phyloP scores from a whole-genome alignment of 2,888 invertebrate genomes.

The Drosophila merina region DNA sequence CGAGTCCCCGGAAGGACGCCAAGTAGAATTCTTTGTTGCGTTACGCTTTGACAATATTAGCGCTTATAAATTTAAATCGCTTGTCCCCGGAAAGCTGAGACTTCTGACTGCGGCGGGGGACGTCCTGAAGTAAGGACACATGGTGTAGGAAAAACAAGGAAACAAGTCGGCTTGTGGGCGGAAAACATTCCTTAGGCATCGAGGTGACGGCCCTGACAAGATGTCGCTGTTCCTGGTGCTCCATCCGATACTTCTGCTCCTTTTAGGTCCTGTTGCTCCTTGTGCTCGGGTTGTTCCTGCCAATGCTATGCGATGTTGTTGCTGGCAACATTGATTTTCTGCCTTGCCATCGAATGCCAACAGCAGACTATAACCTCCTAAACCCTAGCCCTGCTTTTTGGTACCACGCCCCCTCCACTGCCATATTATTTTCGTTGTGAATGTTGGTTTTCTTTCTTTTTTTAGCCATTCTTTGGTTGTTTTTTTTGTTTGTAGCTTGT shows the following conservation, averaged over 20 bases:
- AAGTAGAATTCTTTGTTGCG: slow-evolving; percentile 51
- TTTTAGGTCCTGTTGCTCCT: not conserved
- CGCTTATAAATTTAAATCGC: slow-evolving; percentile 73
- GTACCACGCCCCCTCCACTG: no score
- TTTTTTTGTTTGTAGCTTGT: slow-evolving; percentile 3
- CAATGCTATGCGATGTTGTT: slow-evolving; percentile 33
- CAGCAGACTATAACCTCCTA: slow-evolving; percentile 39
- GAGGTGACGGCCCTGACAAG: slow-evolving; percentile 61
- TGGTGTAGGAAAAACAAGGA: slow-evolving; percentile 28
- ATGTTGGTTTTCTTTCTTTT: slow-evolving; percentile 30
- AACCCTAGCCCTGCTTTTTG: not conserved
- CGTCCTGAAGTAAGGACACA: not conserved
- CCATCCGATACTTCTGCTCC: not conserved
- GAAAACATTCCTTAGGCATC: slow-evolving; percentile 55
- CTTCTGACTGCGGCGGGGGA: slow-evolving; percentile 13
- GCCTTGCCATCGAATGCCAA: slow-evolving; percentile 66
- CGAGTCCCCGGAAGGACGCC: slow-evolving; percentile 5
- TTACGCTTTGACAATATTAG: slow-evolving; percentile 57
- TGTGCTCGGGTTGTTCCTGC: slow-evolving; percentile 10
- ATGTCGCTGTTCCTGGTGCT: slow-evolving; percentile 43
- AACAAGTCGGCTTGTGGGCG: slow-evolving; percentile 40
- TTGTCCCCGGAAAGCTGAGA: slow-evolving; percentile 7
- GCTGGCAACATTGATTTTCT: slow-evolving; percentile 72
- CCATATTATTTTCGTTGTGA: slow-evolving; percentile 51
- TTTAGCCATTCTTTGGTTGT: slow-evolving; percentile 4